Evolutionary conservation across 2,888 invertebrate species (phyloP), one percentile per base, ranked within the genome.

Genomic region (Phaonia tiefii): DNA sequence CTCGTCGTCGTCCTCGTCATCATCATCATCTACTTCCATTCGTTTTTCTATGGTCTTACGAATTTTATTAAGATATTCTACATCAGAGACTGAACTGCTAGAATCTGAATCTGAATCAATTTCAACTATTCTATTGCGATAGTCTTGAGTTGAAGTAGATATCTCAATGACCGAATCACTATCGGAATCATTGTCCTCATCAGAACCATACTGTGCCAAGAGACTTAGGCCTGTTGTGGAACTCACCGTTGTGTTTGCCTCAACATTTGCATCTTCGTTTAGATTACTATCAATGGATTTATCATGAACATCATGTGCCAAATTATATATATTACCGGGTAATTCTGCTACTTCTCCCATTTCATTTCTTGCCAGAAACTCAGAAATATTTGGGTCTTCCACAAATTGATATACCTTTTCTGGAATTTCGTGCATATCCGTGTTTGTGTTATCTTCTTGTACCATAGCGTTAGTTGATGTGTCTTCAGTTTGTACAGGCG

Each of bases 191-290:
- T 31, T 31, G n/a, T 66, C 83, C 31, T 86, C 86, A 46, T 86
- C 89, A 0, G 90, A 88, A 31, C 84, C 84, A 56, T 90, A 90
- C 67, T 87, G 86, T 1, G 89, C 85, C 2, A 90, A 80, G n/a
- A 90, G 81, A 13, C 87, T 83, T 0, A 89, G 84, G 0, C 89
- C 86, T 25, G 84, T 66, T 5, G 70, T 15, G 1, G 56, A 63
- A 49, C 17, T 42, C 37, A 54, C n/a, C 2, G 25, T 10, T 25
- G 17, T 11, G 1, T n/a, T 13, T 3, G 15, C 13, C n/a, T 60
- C 60, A 17, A 66, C 31, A 3, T 31, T 22, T 0, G 17, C 13
- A 31, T 5, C 15, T 39, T 39, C 60, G 0, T 5, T 31, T 11
- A 51, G 11, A 20, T 49, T 8, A 2, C 10, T 22, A 15, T 51